Evolutionary conservation across 2,797 vertebrate genomes (phyloP), one percentile per base, ranked within the genome.

Genomic region (Halcyon chelicuti): DNA sequence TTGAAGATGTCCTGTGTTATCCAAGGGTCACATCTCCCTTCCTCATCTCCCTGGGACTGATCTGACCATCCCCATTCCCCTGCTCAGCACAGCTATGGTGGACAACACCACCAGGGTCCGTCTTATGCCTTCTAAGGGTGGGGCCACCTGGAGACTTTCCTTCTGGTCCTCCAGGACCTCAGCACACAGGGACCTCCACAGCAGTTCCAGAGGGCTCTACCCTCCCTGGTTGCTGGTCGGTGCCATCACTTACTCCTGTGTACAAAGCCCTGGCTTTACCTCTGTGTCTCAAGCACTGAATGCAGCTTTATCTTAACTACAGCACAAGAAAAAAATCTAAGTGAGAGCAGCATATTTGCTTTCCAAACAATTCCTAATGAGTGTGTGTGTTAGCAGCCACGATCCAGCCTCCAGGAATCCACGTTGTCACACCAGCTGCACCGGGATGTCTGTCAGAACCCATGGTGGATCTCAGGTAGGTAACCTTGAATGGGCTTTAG

Each of bases 381-480:
- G 28, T 16, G 8, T 6, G 17, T 20, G 14, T 9, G 0, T 72
- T 52, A n/a, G 22, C 54, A 37, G 47, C 54, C 31, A n/a, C 0
- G 2, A 33, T 37, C n/a, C 40, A 42, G 52, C 21, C 54, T 67
- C 67, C 40, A 25, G 35, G 14, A 73, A 26, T 13, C 54, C 61
- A 49, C 9, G 4, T 4, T 49, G 26, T 35, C 74, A 37, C 28
- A 18, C 16, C 60, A 42, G 67, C 25, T 3, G 3, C 35, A 51
- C 51, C 49, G 7, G 22, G 61, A 49, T 9, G 55, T 17, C 40
- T 22, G 37, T 67, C 14, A 26, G 28, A 49, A 3, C 46, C 57
- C 25, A 16, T 0, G 1, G 31, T 7, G 2, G 58, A 14, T 51
- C 47, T 31, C 35, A 9, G 13, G 37, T 17, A 19, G 14, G 31